Evolutionary conservation across 2,113 vertebrate species (phyloP).

Genomic region (Ascaphus truei): DNA sequence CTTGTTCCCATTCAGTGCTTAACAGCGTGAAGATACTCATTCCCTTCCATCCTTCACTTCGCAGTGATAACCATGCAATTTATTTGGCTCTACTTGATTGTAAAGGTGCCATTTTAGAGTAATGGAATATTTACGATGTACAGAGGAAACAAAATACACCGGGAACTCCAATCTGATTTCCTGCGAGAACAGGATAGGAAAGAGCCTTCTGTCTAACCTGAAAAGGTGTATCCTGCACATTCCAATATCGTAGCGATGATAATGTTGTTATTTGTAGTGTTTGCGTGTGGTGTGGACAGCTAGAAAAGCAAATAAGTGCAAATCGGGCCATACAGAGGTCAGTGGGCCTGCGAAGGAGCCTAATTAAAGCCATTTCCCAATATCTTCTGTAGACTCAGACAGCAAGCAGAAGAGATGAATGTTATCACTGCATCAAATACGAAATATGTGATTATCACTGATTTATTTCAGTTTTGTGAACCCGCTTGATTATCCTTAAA

Average conservation of each 20-base stretch:
- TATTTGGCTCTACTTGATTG: conserved; percentile 39
- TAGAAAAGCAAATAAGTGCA: background rate
- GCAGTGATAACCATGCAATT: conserved; percentile 33
- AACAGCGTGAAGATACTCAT: background rate
- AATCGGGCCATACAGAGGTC: too few species aligned
- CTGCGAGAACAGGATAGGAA: conserved; percentile 29
- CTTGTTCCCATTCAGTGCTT: too few species aligned
- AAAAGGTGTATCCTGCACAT: background rate
- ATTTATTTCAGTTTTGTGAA: too few species aligned
- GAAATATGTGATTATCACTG: too few species aligned
- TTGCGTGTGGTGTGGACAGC: background rate
- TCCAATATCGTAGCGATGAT: too few species aligned
- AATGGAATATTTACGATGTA: conserved; percentile 51
- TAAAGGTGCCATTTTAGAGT: conserved; percentile 49
- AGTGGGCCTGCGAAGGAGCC: too few species aligned
- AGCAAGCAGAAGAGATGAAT: too few species aligned
- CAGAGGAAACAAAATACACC: background rate
- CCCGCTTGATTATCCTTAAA: too few species aligned
- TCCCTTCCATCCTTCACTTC: background rate
- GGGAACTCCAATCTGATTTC: conserved; percentile 35
- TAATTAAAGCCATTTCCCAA: too few species aligned
- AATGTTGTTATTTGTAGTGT: background rate
- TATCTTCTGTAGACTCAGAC: too few species aligned
- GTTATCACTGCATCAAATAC: too few species aligned
- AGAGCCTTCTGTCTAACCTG: conserved; percentile 1